Evolutionary conservation across 1,140 invertebrate species (phyloP).

Genomic region (Eumeta japonica): DNA sequence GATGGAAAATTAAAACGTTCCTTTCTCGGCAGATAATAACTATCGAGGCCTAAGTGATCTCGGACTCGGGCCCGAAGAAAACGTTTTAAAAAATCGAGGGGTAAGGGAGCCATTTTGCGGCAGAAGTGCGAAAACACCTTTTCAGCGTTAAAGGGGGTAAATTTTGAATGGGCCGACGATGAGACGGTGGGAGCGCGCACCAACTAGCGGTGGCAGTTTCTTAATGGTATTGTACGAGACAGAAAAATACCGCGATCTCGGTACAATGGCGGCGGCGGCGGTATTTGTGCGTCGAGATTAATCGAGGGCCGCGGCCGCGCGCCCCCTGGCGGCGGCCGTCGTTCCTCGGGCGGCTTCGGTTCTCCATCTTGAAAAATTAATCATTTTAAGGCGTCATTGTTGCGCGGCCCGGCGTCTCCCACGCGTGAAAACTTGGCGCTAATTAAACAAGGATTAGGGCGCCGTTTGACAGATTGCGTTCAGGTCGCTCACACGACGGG

Average conservation of each 20-base stretch:
- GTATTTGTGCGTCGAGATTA: constrained; percentile 15
- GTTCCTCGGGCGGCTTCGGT: constrained; percentile 28
- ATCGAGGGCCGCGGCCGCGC: constrained; percentile 50
- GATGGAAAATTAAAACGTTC: constrained; percentile 53
- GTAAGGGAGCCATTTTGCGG: constrained; percentile 42
- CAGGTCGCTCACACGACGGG: constrained; percentile 34
- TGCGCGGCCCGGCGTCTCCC: constrained; percentile 22
- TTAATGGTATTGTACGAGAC: constrained; percentile 50
- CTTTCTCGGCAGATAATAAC: constrained; percentile 44
- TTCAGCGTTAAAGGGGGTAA: constrained; percentile 27
- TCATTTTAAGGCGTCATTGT: constrained; percentile 54
- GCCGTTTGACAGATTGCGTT: constrained; percentile 44
- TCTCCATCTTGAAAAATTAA: constrained; percentile 45
- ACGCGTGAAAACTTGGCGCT: constrained; percentile 44
- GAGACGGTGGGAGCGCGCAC: constrained; percentile 34
- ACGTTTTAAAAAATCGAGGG: constrained; percentile 41
- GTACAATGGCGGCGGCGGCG: constrained; percentile 35
- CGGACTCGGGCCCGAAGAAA: constrained; percentile 25
- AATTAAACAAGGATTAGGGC: constrained; percentile 53
- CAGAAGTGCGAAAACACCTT: constrained; percentile 50
- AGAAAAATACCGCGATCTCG: constrained; percentile 45
- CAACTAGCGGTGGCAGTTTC: constrained; percentile 50
- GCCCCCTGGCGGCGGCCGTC: constrained; percentile 28
- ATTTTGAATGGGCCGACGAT: constrained; percentile 44
- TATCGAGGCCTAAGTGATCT: constrained; percentile 53